Percentiles rank a stretch among this genome's conserved stretches.
Conservation (phyloP, 2,797 vertebrate genomes). For the Heterohyrax brucei region DNA sequence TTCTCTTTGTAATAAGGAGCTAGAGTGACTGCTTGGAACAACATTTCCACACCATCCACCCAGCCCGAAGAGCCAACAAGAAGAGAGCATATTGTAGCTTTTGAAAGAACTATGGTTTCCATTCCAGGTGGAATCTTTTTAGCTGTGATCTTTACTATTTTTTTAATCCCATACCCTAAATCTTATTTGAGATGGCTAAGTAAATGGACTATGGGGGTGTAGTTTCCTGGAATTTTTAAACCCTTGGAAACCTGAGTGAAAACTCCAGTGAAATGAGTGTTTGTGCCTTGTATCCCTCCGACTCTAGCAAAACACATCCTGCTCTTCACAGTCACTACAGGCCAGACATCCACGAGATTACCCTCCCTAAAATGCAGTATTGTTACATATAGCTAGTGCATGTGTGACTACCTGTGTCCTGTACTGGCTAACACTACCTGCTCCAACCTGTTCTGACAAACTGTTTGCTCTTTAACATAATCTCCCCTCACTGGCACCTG, state of each 20-base stretch:
- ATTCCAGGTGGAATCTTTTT: conserved; percentile 52
- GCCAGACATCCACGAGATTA: neutral
- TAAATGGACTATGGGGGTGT: neutral
- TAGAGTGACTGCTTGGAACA: conserved; percentile 73
- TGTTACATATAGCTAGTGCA: neutral
- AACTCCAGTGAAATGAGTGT: neutral
- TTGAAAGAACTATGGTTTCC: neutral
- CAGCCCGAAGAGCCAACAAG: conserved; percentile 35
- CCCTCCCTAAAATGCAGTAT: neutral
- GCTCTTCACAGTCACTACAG: neutral
- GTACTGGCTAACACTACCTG: neutral
- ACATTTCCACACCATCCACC: conserved; percentile 52
- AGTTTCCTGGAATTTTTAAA: conserved; percentile 37
- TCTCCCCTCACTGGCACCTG: conserved; percentile 28
- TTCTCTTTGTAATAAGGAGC: conserved; percentile 78
- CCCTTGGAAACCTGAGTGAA: neutral
- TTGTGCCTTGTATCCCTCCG: neutral
- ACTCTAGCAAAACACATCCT: neutral
- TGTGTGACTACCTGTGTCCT: rapidly evolving
- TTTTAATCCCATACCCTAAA: neutral
- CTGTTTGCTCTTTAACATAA: conserved; percentile 2
- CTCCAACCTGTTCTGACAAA: conserved; percentile 70
- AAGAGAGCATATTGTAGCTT: neutral
- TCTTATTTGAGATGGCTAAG: conserved; percentile 18
- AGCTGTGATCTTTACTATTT: neutral